Base-by-base conservation (phyloP, 2,113 vertebrate species). In the Onychorhynchus coronatus region DNA sequence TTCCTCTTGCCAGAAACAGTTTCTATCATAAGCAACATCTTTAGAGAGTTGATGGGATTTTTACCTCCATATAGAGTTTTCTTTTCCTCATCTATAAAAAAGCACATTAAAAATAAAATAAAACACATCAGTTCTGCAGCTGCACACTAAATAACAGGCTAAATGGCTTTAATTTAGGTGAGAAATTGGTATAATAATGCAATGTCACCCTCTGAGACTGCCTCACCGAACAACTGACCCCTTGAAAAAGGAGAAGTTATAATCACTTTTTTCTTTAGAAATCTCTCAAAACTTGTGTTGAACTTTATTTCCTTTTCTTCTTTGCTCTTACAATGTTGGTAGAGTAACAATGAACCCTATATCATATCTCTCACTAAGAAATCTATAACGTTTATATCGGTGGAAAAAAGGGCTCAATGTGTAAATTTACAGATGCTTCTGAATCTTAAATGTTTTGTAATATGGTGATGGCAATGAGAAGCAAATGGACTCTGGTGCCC, bases 131-230 rank as follows among this genome's bases (percentile, higher is more conserved):
- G 49, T 95, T 97, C 93, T 97, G 72, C 55, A 91, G 89, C 61
- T 81, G 50, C 78, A 91, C 72, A 94, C 85, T 91, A 97, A 97
- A 94, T 94, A 93, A 96, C 58, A 95, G 74, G 59, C 75, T 85
- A 97, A 97, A 97, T 94, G 78, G 91, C 87, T 97, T 93, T 95
- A 95, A 94, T 97, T 97, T 97, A 94, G 70, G 73, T 92, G 80
- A 96, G 76, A 95, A 95, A 96, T 95, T 93, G 92, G 47, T 91
- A 91, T 73, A 92, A 96, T 96, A 97, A 96, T 86, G 30, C 61
- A 95, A 94, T 88, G 86, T 94, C 88, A 95, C 94, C 95, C 91
- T 92, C 86, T 67, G 96, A 96, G 93, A 85, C 84, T 92, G 50
- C 72, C 58, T 94, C 71, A 91, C 47, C 0, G 61, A 94, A 84